Evolutionary conservation across 2,888 invertebrate genomes (phyloP), one percentile per base, ranked within the genome.

Genomic region (Drosophila meridiana): DNA sequence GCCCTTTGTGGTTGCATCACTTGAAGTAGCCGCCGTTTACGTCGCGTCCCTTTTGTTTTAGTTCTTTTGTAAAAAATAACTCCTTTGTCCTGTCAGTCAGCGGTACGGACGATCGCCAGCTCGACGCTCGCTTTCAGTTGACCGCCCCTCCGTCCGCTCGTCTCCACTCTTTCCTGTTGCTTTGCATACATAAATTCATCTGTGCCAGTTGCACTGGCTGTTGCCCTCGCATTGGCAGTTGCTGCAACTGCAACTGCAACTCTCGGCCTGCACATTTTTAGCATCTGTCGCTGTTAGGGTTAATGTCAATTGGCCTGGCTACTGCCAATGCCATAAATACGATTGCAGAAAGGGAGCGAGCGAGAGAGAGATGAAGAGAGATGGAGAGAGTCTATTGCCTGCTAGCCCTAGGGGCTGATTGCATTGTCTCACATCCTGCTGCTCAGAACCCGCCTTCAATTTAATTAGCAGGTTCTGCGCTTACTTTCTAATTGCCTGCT

Each of bases 131-230:
- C 83, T 89, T 87, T 90, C 87, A 75, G 85, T 89, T 85, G 78
- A 38, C 50, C 43, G 32, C 47, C 32, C 20, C 8, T 11, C 38
- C 55, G 28, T 38, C 36, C 38, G 52, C 13, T 32, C 5, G 4
- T 14, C n/a, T 13, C 14, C 55, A 30, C 11, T 75, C 72, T 43
- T 40, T 40, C 83, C 89, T 83, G 83, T 78, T 91, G 88, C 82
- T 92, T 92, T 92, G 92, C 92, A 92, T 92, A 92, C 92, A 92
- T 92, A 92, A 92, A 92, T 92, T 92, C 92, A 91, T 91, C 92
- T 92, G 86, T 87, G 83, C 80, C 82, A 82, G 53, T 75, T 65
- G 64, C 62, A 75, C 64, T 69, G 71, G 68, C 71, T 61, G 62
- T 73, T 76, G 62, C 69, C 42, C 45, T 45, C 26, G 30, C 67